Evolutionary conservation across 2,113 vertebrate species (phyloP), one percentile per base, ranked within the genome.

Genomic region (Hippocampus comes): DNA sequence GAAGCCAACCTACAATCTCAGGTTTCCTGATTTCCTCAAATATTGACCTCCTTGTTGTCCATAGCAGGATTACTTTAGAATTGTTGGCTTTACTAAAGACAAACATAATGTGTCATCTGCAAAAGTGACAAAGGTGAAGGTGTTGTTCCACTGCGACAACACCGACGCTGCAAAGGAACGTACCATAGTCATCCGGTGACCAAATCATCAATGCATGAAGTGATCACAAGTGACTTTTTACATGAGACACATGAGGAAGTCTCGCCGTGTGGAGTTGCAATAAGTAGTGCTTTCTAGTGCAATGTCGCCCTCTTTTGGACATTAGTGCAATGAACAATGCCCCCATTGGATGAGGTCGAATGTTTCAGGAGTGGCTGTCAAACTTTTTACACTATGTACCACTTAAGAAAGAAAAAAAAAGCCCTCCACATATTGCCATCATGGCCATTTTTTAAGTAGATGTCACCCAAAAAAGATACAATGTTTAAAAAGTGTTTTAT

Each of bases 251-350:
- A 23, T 70, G 49, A 41, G 15, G 17, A 75, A 68, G 63, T 73
- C 68, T 60, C 57, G 42, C 10, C 27, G 30, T 51, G 66, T 64
- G 41, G 63, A 41, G 9, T 25, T 41, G 6, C 27, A 34, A 6
- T 61, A 25, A 18, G 2, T 48, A 8, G 42, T 70, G 48, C 79
- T 88, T 85, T 64, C 21, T 81, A 75, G 86, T 74, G 78, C 66
- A 81, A 90, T 86, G 86, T 89, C 88, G 77, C 91, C 91, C 87
- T 87, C 91, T 89, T 86, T 84, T 89, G 91, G 82, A 41, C 21
- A 8, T 14, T 8, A 14, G 43, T 1, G 23, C 2, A 18, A 65
- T 25, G 18, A 38, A 38, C 63, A 64, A n/a, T 5, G 2, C 21
- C 11, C 14, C 2, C 3, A 27, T n/a, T 60, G 7, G 3, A 49